These are phyloP conservation scores for Brachionus manjavacas DNA, from an alignment of 1,140 invertebrate species.

Conservation along the genomic window DNA sequence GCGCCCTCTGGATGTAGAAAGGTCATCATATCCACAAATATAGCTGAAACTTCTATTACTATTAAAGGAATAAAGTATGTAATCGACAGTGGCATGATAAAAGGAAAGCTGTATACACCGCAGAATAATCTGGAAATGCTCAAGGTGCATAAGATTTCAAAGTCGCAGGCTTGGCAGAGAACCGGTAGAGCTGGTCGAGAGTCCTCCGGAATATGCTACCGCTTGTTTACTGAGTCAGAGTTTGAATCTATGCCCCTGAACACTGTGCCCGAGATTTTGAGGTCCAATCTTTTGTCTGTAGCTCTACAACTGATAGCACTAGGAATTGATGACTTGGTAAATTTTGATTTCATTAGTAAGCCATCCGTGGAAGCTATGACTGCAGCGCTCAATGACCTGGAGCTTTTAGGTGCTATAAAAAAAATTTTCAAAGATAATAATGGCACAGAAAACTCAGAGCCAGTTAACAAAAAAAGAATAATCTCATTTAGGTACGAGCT, in stretches of 20 bases:
- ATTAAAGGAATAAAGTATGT: conserved; percentile 88
- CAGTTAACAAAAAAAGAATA: neutral
- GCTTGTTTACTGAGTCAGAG: conserved; percentile 69
- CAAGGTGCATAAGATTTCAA: conserved; percentile 75
- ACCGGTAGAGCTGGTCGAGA: conserved; percentile 83
- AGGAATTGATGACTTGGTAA: conserved; percentile 69
- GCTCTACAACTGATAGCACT: conserved; percentile 77
- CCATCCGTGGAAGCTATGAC: conserved; percentile 64
- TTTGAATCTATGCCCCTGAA: conserved; percentile 68
- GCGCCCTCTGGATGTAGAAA: neutral
- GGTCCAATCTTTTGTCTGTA: conserved; percentile 69
- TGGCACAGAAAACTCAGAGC: neutral
- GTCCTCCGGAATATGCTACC: conserved; percentile 73
- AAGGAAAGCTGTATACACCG: conserved; percentile 73
- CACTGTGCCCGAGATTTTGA: conserved; percentile 78
- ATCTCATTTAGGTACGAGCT: conserved; percentile 5
- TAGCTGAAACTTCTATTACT: conserved; percentile 65
- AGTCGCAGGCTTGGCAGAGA: conserved; percentile 85
- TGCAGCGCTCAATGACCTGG: conserved; percentile 64
- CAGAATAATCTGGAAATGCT: conserved; percentile 76
- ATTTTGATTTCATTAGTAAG: conserved; percentile 85
- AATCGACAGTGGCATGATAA: conserved; percentile 89
- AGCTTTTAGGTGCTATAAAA: conserved; percentile 70
- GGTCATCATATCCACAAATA: conserved; percentile 43
- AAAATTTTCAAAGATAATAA: conserved; percentile 53